Conservation (phyloP, 2,113 vertebrate species). For the Dromaius novaehollandiae region DNA sequence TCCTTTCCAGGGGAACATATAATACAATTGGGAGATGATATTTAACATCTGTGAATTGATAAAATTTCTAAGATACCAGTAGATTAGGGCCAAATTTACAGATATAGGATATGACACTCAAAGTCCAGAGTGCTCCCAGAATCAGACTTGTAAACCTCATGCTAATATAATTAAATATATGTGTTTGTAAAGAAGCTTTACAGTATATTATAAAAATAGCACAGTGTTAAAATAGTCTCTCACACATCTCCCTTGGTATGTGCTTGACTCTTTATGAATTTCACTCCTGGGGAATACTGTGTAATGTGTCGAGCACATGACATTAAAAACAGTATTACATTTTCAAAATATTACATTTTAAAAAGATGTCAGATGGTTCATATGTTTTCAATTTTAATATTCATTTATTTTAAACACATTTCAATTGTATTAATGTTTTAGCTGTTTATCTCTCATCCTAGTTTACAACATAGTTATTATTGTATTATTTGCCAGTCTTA, state of each 20-base stretch:
- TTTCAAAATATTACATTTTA: background rate
- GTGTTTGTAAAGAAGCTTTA: background rate
- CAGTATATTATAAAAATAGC: conserved; percentile 1
- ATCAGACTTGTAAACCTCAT: background rate
- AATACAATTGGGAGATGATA: background rate
- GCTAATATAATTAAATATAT: background rate
- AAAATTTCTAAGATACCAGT: background rate
- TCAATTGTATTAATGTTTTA: background rate
- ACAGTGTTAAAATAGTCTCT: background rate
- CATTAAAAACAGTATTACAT: background rate
- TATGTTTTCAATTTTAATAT: background rate
- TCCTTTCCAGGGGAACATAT: background rate
- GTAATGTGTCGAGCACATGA: background rate
- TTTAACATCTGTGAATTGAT: background rate
- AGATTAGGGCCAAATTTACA: background rate
- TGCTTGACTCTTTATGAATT: background rate
- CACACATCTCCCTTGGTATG: background rate
- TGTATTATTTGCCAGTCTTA: background rate
- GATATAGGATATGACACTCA: background rate
- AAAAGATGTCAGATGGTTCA: background rate
- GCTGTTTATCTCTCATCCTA: background rate
- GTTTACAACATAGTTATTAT: background rate
- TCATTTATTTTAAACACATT: background rate
- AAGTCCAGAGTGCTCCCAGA: background rate
- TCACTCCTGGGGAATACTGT: background rate